Percentiles rank a stretch among this genome's conserved stretches.
These are phyloP conservation scores for Clamator glandarius DNA, from an alignment of 2,797 vertebrate genomes.

Conservation along the genomic window DNA sequence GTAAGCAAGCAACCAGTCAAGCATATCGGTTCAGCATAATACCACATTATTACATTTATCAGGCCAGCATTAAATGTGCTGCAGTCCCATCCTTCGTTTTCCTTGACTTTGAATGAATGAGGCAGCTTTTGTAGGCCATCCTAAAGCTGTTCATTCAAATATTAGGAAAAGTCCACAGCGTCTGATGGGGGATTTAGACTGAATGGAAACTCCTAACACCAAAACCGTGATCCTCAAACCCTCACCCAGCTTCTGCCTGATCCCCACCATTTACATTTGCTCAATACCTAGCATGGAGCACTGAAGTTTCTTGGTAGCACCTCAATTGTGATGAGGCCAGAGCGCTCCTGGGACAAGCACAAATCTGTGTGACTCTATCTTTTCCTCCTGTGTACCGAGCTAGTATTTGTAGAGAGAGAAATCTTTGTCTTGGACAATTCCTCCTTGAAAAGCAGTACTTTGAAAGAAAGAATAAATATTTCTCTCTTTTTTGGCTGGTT, in stretches of 20 bases:
- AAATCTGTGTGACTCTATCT: background rate
- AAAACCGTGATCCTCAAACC: background rate
- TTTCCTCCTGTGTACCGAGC: background rate
- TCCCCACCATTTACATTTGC: background rate
- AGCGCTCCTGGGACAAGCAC: background rate
- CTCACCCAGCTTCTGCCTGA: background rate
- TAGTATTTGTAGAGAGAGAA: background rate
- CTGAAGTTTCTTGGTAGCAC: background rate
- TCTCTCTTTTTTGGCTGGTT: background rate
- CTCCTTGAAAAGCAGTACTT: background rate
- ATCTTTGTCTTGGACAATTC: background rate
- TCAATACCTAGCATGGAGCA: background rate
- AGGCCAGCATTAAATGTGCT: slow-evolving; percentile 8
- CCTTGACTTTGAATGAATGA: background rate
- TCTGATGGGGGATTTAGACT: background rate
- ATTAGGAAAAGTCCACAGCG: background rate
- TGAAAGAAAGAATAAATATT: background rate
- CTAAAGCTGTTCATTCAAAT: background rate
- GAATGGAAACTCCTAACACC: background rate
- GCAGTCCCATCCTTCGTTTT: slow-evolving; percentile 1
- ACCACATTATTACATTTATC: slow-evolving; percentile 52
- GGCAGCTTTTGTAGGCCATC: background rate
- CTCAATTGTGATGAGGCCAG: background rate
- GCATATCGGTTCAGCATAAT: slow-evolving; percentile 34
- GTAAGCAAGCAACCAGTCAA: background rate